A percentile compares a stretch with the other conserved stretches of the same genome.
Evolutionary conservation across 2,113 vertebrate species (phyloP).

Genomic region (Cinclus mexicanus): DNA sequence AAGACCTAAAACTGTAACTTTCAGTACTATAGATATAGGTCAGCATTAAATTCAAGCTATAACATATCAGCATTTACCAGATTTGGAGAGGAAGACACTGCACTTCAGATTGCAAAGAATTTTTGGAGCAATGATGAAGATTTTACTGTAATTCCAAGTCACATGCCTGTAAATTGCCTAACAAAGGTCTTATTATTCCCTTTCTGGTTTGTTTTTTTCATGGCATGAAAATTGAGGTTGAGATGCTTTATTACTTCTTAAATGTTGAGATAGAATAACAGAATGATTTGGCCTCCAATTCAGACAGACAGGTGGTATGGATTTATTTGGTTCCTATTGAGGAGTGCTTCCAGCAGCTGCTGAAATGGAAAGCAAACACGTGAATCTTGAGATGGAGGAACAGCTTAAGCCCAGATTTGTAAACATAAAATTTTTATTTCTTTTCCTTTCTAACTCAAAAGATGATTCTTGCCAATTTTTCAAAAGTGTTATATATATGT

Average conservation of each 20-base stretch:
- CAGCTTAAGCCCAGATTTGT: not conserved
- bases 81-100: not conserved
- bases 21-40: not conserved
- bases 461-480: not conserved
- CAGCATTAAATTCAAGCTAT: not conserved
- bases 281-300: not conserved
- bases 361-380: slow-evolving; percentile 39
- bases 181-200: not conserved
- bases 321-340: slow-evolving; percentile 26
- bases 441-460: not conserved
- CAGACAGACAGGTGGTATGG: slow-evolving; percentile 19
- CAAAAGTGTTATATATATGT: not conserved
- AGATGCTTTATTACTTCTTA: slow-evolving; percentile 8
- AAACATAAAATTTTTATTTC: not conserved
- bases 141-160: slow-evolving; percentile 30
- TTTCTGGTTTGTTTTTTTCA: not conserved
- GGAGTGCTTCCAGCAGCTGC: slow-evolving; percentile 40
- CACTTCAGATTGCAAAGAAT: not conserved
- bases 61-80: not conserved
- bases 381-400: slow-evolving; percentile 6
- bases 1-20: not conserved
- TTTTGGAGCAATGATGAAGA: not conserved
- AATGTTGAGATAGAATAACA: not conserved
- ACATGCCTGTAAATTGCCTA: slow-evolving; percentile 15
- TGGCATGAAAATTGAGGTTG: not conserved